Evolutionary conservation across 2,797 vertebrate genomes (phyloP).

Genomic region (Acipenser oxyrinchus): DNA sequence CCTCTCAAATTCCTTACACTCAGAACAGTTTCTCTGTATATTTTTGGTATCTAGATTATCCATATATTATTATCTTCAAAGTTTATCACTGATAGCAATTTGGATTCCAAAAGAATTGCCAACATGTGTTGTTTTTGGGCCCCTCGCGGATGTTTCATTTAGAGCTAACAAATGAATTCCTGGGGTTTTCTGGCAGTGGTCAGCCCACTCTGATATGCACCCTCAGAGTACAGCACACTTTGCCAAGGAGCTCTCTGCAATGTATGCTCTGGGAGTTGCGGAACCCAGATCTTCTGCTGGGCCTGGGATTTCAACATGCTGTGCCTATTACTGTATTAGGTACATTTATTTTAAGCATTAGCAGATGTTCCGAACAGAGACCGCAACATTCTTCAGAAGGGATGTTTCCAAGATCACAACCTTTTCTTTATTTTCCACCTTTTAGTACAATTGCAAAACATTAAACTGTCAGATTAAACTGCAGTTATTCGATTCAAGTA

Average conservation of each 20-base stretch:
- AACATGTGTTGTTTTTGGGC: neutral
- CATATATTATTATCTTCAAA: neutral
- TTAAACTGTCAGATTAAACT: conserved; percentile 35
- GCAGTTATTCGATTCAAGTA: too few relatives aligned
- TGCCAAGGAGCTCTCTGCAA: conserved; percentile 33
- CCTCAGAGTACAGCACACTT: conserved; percentile 41
- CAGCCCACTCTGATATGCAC: conserved; percentile 46
- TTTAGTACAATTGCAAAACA: conserved; percentile 41
- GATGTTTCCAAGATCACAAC: conserved; percentile 36
- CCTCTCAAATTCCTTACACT: too few relatives aligned
- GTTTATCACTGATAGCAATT: neutral
- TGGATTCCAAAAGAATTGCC: neutral
- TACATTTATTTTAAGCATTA: conserved; percentile 73
- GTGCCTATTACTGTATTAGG: conserved; percentile 64
- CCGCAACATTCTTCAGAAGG: conserved; percentile 39
- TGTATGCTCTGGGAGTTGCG: neutral
- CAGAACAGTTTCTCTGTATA: neutral
- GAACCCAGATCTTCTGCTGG: conserved; percentile 8
- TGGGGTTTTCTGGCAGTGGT: conserved; percentile 43
- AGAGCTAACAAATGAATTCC: conserved; percentile 30
- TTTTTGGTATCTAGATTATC: neutral
- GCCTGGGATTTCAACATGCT: conserved; percentile 51
- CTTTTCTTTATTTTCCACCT: conserved; percentile 49
- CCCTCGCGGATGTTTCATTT: neutral
- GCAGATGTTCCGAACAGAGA: conserved; percentile 66